Evolutionary conservation across 2,888 invertebrate species (phyloP).

Genomic region (Agrotis exclamationis): DNA sequence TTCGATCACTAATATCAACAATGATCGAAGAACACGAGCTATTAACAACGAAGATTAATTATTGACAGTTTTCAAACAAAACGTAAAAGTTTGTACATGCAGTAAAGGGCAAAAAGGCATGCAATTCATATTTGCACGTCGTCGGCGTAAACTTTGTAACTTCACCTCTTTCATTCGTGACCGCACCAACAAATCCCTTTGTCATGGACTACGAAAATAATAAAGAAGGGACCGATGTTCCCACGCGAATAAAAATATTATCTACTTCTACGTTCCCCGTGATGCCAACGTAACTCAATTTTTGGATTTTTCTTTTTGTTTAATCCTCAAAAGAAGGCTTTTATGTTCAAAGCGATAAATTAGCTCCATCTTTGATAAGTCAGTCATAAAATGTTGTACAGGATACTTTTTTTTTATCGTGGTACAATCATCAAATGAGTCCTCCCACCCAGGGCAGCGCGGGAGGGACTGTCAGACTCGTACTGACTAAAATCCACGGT

Average conservation of each 20-base stretch:
- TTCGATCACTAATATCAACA: too few relatives aligned
- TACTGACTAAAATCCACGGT: too few relatives aligned
- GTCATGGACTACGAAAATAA: conserved; percentile 17
- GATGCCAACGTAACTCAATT: conserved; percentile 22
- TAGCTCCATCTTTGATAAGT: neutral
- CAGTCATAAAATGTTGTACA: neutral
- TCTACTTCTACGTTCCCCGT: conserved; percentile 6
- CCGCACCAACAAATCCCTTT: conserved; percentile 25
- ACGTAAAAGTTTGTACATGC: neutral
- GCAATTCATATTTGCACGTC: conserved; percentile 28
- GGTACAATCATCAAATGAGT: too few relatives aligned
- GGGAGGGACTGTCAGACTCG: too few relatives aligned
- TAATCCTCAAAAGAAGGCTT: conserved; percentile 3
- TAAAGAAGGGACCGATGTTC: neutral
- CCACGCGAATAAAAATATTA: conserved; percentile 19
- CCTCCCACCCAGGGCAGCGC: too few relatives aligned
- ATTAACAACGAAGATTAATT: neutral
- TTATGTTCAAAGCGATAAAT: neutral
- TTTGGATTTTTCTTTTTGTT: conserved; percentile 17
- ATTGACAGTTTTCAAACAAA: neutral
- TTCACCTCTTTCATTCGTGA: conserved; percentile 3
- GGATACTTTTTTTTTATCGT: too few relatives aligned
- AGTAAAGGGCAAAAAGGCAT: conserved; percentile 7
- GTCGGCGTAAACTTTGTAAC: conserved; percentile 13
- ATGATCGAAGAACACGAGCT: too few relatives aligned